Evolutionary conservation across 2,888 invertebrate genomes (phyloP), one percentile per base, ranked within the genome.

Genomic region (Exephanes ischioxanthus): DNA sequence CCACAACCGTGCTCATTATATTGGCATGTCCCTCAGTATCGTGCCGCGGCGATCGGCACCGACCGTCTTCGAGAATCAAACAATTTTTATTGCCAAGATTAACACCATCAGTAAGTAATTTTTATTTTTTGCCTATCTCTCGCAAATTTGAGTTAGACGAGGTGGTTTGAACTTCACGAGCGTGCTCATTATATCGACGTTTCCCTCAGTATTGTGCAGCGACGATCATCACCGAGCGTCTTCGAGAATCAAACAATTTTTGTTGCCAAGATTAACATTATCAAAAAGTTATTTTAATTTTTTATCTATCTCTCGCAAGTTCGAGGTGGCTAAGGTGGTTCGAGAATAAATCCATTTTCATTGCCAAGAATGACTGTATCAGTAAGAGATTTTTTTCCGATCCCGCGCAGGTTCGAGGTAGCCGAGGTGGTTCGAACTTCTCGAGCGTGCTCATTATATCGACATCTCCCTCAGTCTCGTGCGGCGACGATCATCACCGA

Each of bases 401-500:
- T 11, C 11, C 2, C 22, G 6, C 9, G 11, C 5, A 7, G 0
- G 3, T 22, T 19, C 9, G 22, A 55, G 11, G 55, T 22, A 7
- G 3, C 2, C 9, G 0, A 22, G 3, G 55, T 9, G 7, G 3
- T 22, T 55, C 22, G 71, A 72, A 61, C 19, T 48, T 9, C 26
- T 48, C 30, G 30, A 73, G 33, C 63, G 58, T 48, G 68, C 72
- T 81, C 80, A 71, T 84, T 68, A 68, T 61, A 48, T 66, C 66
- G 11, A 58, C 66, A 33, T n/a, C 16, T 53, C 53, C 19, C 33
- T 63, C 41, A 19, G 53, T 19, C 33, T 55, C 71, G 55, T 55
- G 19, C 45, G 5, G 70, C 48, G 70, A 51, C 61, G 19, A 6
- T 33, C 33, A 6, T 33, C 6, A 33, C 6, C 68, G 81, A 81